phyloP scores from a whole-genome alignment of 1,140 invertebrate genomes.

The Pteromalus puparum region DNA sequence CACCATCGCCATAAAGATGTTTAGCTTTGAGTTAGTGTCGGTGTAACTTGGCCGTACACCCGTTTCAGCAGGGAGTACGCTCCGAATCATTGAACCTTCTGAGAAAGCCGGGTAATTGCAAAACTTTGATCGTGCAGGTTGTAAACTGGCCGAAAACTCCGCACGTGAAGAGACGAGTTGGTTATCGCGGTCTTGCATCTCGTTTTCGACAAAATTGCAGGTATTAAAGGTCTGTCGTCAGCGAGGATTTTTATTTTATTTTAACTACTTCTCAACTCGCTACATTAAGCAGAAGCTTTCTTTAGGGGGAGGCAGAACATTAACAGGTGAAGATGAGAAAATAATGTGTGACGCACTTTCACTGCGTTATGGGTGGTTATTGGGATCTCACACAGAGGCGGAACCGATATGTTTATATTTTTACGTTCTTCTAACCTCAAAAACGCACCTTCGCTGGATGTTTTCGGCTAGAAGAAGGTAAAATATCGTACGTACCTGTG shows the following conservation, averaged over 20 bases:
- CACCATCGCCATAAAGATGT: conserved; percentile 4
- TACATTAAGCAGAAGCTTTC: background rate
- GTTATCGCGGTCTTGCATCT: background rate
- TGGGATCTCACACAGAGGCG: too few relatives aligned
- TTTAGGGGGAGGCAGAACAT: background rate
- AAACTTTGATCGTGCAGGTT: background rate
- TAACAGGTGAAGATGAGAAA: background rate
- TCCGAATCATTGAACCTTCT: background rate
- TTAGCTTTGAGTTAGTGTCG: conserved; percentile 4
- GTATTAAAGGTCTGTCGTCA: background rate
- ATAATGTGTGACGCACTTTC: background rate
- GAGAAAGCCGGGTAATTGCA: background rate
- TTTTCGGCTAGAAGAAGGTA: too few relatives aligned
- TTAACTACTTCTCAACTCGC: background rate
- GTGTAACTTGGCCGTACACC: background rate
- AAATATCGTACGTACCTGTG: too few relatives aligned
- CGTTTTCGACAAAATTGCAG: background rate
- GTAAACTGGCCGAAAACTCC: background rate
- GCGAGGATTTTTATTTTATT: background rate
- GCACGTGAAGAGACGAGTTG: background rate
- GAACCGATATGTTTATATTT: too few relatives aligned
- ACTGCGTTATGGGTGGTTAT: background rate
- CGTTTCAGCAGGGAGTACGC: background rate
- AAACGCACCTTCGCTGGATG: too few relatives aligned
- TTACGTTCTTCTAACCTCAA: too few relatives aligned